Base-by-base conservation (phyloP, 2,888 invertebrate genomes). In the Drosophila prolongata region DNA sequence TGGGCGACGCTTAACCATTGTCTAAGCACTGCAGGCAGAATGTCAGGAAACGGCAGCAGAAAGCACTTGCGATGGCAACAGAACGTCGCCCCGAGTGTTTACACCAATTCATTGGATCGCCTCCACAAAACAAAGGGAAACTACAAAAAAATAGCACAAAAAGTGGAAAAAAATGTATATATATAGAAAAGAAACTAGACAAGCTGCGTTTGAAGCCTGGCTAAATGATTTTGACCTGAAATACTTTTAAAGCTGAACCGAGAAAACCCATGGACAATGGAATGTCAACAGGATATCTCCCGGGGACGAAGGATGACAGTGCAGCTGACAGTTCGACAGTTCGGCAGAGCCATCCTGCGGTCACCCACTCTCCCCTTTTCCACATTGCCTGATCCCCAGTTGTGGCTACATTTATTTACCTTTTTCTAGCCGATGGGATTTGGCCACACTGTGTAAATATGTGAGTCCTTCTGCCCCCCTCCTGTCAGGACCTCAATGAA, bases 371-470 rank as follows among this genome's bases (percentile, higher is more conserved):
- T 6, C 38, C 14, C 24, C 35, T 13, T 16, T n/a, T 30, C 19
- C 13, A 27, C 6, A 30, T 30, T 30, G 30, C 30, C 44, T 30
- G 49, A 43, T 38, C 46, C 43, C 46, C 40, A 47, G 47, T 49
- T 81, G 81, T 79, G 60, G 77, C 60, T 74, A 82, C 64, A 79
- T 64, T 76, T 81, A 79, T 66, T 62, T 79, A 57, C 60, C 49
- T 55, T 62, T 52, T 75, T 74, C 60, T 30, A 44, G 65, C 50
- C 56, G 60, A 71, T 58, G 79, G 42, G 56, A 76, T 56, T 78
- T 64, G 66, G 72, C 59, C 76, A 72, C 79, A 71, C 42, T 76
- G 76, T 60, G 72, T 66, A 75, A 78, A 81, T 78, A 76, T 71
- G 60, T 70, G 50, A 60, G 53, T n/a, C 16, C 24, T 13, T n/a